Conservation (phyloP, 64 coral and sea anemone genomes). For the Montipora foliosa region DNA sequence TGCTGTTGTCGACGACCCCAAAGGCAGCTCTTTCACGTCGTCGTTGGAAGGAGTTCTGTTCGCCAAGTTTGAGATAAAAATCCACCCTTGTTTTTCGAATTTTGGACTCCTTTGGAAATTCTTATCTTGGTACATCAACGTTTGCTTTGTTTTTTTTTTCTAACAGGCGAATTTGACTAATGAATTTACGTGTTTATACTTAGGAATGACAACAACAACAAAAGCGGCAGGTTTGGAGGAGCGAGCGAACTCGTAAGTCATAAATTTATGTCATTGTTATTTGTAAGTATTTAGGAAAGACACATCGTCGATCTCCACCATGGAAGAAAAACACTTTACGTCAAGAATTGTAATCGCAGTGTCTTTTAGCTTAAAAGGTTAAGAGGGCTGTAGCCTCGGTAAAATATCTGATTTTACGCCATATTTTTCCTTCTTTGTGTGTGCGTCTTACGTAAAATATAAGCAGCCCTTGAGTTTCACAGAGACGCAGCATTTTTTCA, state of each 20-base stretch:
- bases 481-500: too few relatives aligned
- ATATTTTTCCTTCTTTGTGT: too few relatives aligned
- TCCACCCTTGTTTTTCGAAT: neutral
- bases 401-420: too few relatives aligned
- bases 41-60: too few relatives aligned
- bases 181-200: neutral
- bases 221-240: neutral
- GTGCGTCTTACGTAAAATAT: too few relatives aligned
- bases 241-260: slow-evolving; percentile 3
- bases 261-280: neutral
- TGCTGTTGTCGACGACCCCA: too few relatives aligned
- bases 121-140: too few relatives aligned
- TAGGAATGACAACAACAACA: neutral
- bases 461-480: too few relatives aligned
- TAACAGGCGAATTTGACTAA: neutral
- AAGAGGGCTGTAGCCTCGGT: too few relatives aligned
- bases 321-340: neutral
- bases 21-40: too few relatives aligned
- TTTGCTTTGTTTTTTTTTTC: neutral
- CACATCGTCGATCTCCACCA: neutral
- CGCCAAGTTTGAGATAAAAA: neutral
- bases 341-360: neutral
- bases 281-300: neutral
- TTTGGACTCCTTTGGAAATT: neutral
- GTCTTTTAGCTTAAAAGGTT: too few relatives aligned